Evolutionary conservation across 2,888 invertebrate genomes (phyloP), one percentile per base, ranked within the genome.

Genomic region (Cremastobaeus sp.): DNA sequence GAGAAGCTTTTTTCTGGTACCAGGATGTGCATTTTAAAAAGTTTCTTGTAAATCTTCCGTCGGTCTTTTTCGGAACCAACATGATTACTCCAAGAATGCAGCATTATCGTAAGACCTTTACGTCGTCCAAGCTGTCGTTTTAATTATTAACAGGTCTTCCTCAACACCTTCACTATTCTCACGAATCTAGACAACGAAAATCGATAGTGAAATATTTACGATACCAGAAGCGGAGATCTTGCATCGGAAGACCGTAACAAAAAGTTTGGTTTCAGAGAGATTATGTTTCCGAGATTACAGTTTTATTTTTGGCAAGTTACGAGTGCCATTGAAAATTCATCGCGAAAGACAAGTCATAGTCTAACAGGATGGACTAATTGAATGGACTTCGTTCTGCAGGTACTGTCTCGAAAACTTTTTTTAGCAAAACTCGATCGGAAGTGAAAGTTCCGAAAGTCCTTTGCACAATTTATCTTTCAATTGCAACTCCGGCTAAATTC

Each of bases 401-500:
- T n/a, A n/a, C n/a, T n/a, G n/a, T n/a, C n/a, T n/a, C n/a, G n/a
- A n/a, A n/a, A n/a, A n/a, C n/a, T n/a, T n/a, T n/a, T n/a, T n/a
- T n/a, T n/a, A n/a, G n/a, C n/a, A n/a, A n/a, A n/a, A n/a, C n/a
- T n/a, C n/a, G n/a, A n/a, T n/a, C n/a, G n/a, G n/a, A n/a, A n/a
- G n/a, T n/a, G n/a, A n/a, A n/a, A n/a, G n/a, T n/a, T n/a, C n/a
- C n/a, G n/a, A n/a, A n/a, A 25, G 8, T 45, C 39, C 55, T 14
- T 1, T 11, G 28, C 3, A 3, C 20, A 12, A 25, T 18, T 35
- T 21, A 47, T 20, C 25, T 34, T 64, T 47, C 64, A 20, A 9
- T 48, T 32, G 21, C 54, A 62, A 74, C 55, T 74, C 15, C 35
- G 52, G 55, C 59, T 77, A 75, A 73, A 79, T 71, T 71, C 78